Evolutionary conservation across 2,888 invertebrate genomes (phyloP).

Genomic region (Noctua comes): DNA sequence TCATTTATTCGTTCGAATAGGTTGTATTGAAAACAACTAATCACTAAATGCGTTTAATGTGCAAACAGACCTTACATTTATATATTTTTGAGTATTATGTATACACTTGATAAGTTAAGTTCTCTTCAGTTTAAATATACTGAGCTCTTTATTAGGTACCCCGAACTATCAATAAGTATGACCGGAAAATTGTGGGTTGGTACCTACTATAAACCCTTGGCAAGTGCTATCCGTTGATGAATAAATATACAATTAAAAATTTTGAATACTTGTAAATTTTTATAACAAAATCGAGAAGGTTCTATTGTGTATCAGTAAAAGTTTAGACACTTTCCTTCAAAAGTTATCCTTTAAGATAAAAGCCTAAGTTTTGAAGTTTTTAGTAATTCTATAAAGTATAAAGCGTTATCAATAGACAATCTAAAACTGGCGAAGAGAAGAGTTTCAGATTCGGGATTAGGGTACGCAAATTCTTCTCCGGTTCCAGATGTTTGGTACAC

Average conservation of each 20-base stretch:
- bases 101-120: too few species aligned
- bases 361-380: constrained; percentile 10
- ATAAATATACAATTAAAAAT: not conserved
- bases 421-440: not conserved
- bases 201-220: not conserved
- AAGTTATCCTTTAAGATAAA: constrained; percentile 5
- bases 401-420: not conserved
- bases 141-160: not conserved
- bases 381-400: constrained; percentile 9
- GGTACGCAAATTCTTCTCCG: not conserved
- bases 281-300: not conserved
- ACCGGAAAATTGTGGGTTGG: not conserved
- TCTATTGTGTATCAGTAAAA: not conserved
- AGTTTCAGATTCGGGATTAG: not conserved
- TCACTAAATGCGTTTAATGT: too few species aligned
- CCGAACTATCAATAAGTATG: not conserved
- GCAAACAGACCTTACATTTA: too few species aligned
- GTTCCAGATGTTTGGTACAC: not conserved
- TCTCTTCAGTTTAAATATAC: not conserved
- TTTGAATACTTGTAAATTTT: constrained; percentile 8
- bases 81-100: too few species aligned
- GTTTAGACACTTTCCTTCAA: constrained; percentile 10
- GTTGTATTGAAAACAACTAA: too few species aligned
- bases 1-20: too few species aligned
- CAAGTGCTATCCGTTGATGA: not conserved